phyloP scores from a whole-genome alignment of 2,888 invertebrate genomes.

The Eurytoma adleriae region DNA sequence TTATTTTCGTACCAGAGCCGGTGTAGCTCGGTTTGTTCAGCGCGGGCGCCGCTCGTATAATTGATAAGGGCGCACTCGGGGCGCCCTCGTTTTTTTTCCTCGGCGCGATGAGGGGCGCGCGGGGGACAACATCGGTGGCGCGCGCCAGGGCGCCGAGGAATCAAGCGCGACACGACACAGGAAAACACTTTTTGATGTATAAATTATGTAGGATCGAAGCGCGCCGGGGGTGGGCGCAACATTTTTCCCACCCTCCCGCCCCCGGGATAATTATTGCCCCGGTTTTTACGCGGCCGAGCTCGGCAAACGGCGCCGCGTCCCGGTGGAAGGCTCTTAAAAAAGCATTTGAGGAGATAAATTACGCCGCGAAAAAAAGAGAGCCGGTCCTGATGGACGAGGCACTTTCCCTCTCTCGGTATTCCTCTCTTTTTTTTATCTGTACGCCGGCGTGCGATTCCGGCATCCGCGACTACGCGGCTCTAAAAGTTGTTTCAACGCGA shows the following conservation, averaged over 20 bases:
- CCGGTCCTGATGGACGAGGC: constrained; percentile 53
- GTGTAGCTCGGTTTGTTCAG: constrained; percentile 26
- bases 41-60: constrained; percentile 29
- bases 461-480: constrained; percentile 39
- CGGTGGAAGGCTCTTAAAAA: constrained; percentile 54
- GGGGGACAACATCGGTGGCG: neutral
- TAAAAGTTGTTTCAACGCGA: constrained; percentile 61
- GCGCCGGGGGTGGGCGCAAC: too few species aligned
- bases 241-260: too few species aligned
- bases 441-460: neutral
- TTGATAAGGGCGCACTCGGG: constrained; percentile 33
- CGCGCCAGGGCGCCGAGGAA: neutral
- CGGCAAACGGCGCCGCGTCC: too few species aligned
- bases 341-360: constrained; percentile 58
- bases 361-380: constrained; percentile 55
- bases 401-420: constrained; percentile 22
- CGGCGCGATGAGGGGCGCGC: neutral
- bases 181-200: constrained; percentile 52
- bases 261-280: neutral
- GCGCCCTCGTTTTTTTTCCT: neutral
- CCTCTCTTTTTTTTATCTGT: constrained; percentile 12
- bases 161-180: constrained; percentile 1
- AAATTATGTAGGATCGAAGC: constrained; percentile 25
- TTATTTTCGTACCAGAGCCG: neutral
- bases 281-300: constrained; percentile 9